Evolutionary conservation across 2,888 invertebrate species (phyloP), one percentile per base, ranked within the genome.

Genomic region (Eretmocerus hayati): DNA sequence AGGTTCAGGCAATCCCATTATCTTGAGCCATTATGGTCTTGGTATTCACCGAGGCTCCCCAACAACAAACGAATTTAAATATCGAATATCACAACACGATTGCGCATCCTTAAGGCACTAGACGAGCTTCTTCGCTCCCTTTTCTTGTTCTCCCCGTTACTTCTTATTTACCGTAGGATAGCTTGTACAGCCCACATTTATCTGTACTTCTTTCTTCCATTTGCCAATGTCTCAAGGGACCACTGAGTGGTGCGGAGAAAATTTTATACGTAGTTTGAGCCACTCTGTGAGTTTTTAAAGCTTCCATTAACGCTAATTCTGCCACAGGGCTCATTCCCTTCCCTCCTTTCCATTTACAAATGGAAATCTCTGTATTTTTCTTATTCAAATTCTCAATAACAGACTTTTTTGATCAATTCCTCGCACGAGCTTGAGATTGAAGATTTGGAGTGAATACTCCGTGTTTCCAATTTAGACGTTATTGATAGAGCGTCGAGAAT

Each of bases 251-350:
- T n/a, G 48, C 20, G 44, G 37, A 52, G 49, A 50, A 50, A 60
- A 62, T 59, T 60, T 59, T 57, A 59, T 57, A 59, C 56, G n/a
- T 32, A 18, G 18, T 36, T 16, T 19, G 5, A 37, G 2, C 32
- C 42, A 21, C 15, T 31, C 46, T 40, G 21, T n/a, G 9, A 58
- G 50, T 58, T 59, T 57, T 58, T 58, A 53, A 55, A 45, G 42
- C 56, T 56, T 59, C 60, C 60, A 60, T 60, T 60, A 60, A 48
- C 53, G 56, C 47, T 49, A 53, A 57, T 56, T 53, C 39, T 48
- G 53, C 54, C 54, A 49, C 46, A 40, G 52, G 49, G 43, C 38
- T 35, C 22, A 36, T 32, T 21, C 33, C 22, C 39, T 22, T 16
- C 18, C 16, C 16, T 50, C 38, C 16, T 30, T 19, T 35, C 31